Percentiles rank a stretch among this genome's conserved stretches.
These are phyloP conservation scores for Palythoa grandis DNA, from an alignment of 92 coral and sea anemone genomes.

Conservation along the genomic window DNA sequence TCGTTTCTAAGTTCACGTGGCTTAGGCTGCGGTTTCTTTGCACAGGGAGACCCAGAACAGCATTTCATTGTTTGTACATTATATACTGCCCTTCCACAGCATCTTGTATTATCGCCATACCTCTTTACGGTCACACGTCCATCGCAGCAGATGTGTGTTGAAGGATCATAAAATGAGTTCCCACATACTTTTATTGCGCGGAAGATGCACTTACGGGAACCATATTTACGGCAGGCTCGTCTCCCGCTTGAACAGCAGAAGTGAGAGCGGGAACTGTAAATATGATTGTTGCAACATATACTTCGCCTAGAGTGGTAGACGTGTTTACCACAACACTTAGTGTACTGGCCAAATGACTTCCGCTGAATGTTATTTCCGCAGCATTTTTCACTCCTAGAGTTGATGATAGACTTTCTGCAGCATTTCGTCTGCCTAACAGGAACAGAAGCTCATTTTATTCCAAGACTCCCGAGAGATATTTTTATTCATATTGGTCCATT, in stretches of 20 bases:
- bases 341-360: slow-evolving; percentile 7
- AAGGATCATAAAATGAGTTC: slow-evolving; percentile 30
- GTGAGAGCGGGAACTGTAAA: slow-evolving; percentile 2
- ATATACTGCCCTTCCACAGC: slow-evolving; percentile 19
- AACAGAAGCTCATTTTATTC: neutral
- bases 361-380: neutral
- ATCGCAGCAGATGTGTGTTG: slow-evolving; percentile 31
- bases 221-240: neutral
- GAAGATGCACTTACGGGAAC: neutral
- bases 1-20: slow-evolving; percentile 33
- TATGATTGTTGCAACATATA: slow-evolving; percentile 1
- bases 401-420: neutral
- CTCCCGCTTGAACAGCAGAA: neutral
- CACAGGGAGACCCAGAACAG: slow-evolving; percentile 22
- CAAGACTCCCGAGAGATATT: neutral
- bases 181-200: neutral
- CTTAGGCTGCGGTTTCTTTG: slow-evolving; percentile 21
- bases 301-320: neutral
- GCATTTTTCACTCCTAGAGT: neutral
- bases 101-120: slow-evolving; percentile 21
- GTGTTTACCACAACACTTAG: slow-evolving; percentile 1
- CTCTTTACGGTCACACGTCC: slow-evolving; percentile 6
- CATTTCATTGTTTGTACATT: slow-evolving; percentile 32
- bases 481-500: no score
- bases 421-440: slow-evolving; percentile 15